Percentiles rank a stretch among this genome's conserved stretches.
phyloP scores from a whole-genome alignment of 2,113 vertebrate species.

The Neofelis nebulosa region DNA sequence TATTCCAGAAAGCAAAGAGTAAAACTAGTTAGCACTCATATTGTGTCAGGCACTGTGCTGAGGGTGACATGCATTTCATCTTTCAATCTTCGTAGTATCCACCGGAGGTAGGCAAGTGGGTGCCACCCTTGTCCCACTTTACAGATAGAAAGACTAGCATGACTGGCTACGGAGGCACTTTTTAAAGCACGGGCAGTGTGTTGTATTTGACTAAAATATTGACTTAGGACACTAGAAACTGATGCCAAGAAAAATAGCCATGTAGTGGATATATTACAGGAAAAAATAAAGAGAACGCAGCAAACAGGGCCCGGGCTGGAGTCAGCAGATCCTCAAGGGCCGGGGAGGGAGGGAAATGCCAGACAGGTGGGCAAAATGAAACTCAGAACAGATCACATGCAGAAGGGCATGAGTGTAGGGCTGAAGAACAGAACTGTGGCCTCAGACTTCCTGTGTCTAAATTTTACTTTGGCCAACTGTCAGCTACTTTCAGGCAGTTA shows the following conservation, averaged over 20 bases:
- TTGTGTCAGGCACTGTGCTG: neutral
- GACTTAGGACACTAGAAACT: neutral
- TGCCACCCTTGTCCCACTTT: neutral
- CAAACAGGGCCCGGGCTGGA: neutral
- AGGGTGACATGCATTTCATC: neutral
- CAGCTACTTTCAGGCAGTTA: neutral
- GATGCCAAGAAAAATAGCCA: neutral
- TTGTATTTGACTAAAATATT: neutral
- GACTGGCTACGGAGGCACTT: neutral
- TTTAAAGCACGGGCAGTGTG: neutral
- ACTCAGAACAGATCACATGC: fast-evolving
- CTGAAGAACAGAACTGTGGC: neutral
- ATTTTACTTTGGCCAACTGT: neutral
- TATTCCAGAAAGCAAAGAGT: neutral
- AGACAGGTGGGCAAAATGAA: neutral
- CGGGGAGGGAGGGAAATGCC: fast-evolving
- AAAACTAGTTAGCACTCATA: neutral
- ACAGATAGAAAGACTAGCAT: neutral
- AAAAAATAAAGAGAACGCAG: neutral
- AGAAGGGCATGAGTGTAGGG: fast-evolving
- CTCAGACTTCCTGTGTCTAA: neutral
- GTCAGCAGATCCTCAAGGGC: neutral
- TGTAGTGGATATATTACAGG: neutral
- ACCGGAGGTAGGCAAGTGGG: neutral
- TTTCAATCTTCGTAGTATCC: neutral